Evolutionary conservation across 2,888 invertebrate genomes (phyloP).

Genomic region (Drosophila greeni): DNA sequence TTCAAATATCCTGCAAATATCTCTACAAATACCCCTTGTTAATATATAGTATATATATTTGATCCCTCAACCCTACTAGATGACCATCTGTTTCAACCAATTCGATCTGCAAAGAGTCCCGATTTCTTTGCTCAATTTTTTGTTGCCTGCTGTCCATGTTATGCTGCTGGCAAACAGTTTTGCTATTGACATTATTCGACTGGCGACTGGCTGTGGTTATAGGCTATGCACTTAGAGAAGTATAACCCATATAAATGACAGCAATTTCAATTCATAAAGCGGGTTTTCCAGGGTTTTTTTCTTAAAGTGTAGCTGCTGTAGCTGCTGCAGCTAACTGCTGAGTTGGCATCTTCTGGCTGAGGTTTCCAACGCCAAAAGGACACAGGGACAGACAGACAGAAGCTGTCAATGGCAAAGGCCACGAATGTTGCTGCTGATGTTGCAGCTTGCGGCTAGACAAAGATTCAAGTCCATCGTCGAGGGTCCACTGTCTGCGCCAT

Average conservation of each 20-base stretch:
- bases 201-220: conserved; percentile 52
- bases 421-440: conserved; percentile 29
- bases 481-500: conserved; percentile 26
- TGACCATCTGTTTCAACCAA: background rate
- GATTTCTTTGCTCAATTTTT: conserved; percentile 14
- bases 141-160: conserved; percentile 31
- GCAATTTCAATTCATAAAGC: background rate
- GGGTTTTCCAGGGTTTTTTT: background rate
- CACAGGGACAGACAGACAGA: conserved; percentile 34
- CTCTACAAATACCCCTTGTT: too few species aligned
- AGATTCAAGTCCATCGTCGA: conserved; percentile 29
- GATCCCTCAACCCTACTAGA: background rate
- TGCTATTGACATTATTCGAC: conserved; percentile 62
- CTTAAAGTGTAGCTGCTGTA: background rate
- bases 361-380: conserved; percentile 9
- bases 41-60: too few species aligned
- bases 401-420: conserved; percentile 61
- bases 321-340: conserved; percentile 15
- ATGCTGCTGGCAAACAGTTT: conserved; percentile 61
- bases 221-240: conserved; percentile 10
- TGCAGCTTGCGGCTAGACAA: conserved; percentile 52
- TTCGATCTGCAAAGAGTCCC: conserved; percentile 11
- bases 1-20: too few species aligned
- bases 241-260: background rate
- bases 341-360: conserved; percentile 54